A percentile compares a stretch with the other conserved stretches of the same genome.
Conservation (phyloP, 2,797 vertebrate species). For the Poecilia wingei region DNA sequence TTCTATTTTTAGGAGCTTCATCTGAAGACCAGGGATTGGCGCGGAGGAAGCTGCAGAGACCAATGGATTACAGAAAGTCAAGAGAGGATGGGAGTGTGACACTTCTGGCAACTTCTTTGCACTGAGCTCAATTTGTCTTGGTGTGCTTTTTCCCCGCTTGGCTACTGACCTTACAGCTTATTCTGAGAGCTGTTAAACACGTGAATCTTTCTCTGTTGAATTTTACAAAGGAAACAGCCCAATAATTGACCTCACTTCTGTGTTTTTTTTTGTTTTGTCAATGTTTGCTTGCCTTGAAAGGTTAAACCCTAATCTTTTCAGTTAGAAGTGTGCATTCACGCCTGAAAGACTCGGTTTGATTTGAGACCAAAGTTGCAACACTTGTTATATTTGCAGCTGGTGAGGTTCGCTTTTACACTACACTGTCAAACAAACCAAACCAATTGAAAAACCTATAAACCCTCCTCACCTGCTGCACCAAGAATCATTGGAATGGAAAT, state of each 20-base stretch:
- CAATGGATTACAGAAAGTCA: constrained; percentile 13
- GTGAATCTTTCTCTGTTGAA: background rate
- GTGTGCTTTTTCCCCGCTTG: background rate
- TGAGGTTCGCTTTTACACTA: no score
- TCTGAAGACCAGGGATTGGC: constrained; percentile 33
- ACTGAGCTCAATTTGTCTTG: background rate
- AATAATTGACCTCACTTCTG: background rate
- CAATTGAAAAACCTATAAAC: no score
- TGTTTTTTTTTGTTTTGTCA: background rate
- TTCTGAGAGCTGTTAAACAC: background rate
- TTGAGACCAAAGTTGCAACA: no score
- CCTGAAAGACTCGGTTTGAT: no score
- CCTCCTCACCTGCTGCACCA: no score
- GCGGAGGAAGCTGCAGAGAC: constrained; percentile 5
- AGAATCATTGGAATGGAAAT: no score
- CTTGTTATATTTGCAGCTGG: no score
- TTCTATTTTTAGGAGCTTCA: constrained; percentile 60
- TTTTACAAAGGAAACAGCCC: background rate
- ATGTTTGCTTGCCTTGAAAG: background rate
- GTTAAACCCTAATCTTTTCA: background rate
- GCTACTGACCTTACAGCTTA: background rate
- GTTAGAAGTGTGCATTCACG: no score
- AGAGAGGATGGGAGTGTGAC: background rate
- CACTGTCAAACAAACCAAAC: no score
- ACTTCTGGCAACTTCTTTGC: background rate